These are phyloP conservation scores for Bombus waltoni DNA, from an alignment of 1,140 invertebrate species.

Conservation along the genomic window DNA sequence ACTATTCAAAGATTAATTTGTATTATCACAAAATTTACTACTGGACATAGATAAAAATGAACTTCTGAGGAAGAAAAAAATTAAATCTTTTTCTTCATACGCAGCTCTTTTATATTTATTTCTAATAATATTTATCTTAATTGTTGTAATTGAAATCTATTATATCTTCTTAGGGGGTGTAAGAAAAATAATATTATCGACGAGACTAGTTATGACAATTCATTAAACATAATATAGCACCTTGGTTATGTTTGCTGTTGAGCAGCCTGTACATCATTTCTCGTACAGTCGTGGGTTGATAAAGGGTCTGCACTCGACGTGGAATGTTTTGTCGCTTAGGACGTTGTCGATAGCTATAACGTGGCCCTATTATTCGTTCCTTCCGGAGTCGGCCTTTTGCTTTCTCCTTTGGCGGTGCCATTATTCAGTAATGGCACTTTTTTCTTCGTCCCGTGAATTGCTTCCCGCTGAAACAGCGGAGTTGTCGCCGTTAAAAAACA, in stretches of 20 bases:
- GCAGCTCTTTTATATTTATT: too few relatives aligned
- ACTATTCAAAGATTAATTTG: too few relatives aligned
- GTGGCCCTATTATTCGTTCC: background rate
- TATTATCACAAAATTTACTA: too few relatives aligned
- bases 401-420: constrained; percentile 51
- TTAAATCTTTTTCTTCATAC: too few relatives aligned
- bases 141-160: background rate
- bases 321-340: constrained; percentile 30
- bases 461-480: constrained; percentile 1
- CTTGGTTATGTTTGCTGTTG: constrained; percentile 54
- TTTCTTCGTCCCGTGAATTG: background rate
- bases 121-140: background rate
- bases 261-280: constrained; percentile 63
- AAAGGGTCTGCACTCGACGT: constrained; percentile 14
- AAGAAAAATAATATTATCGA: background rate
- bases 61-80: too few relatives aligned
- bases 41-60: too few relatives aligned
- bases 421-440: constrained; percentile 43
- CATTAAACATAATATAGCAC: background rate
- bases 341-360: constrained; percentile 1
- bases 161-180: background rate
- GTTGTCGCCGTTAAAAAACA: constrained; percentile 6
- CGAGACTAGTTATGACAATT: too few relatives aligned
- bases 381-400: background rate
- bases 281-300: constrained; percentile 22